Conservation (phyloP, 1,140 invertebrate genomes). For the Anthonomus grandis region DNA sequence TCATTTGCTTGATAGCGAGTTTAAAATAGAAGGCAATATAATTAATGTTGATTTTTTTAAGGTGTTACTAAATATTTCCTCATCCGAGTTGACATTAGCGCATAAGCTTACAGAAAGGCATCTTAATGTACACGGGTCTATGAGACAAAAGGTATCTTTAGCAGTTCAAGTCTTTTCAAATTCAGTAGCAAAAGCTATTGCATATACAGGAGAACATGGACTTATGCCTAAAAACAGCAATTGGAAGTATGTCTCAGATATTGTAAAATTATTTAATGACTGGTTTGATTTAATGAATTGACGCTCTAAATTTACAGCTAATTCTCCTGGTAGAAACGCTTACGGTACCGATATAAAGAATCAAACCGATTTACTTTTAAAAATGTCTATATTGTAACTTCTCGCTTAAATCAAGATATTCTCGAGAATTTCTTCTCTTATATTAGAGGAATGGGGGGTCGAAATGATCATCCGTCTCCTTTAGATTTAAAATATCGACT, state of each 20-base stretch:
- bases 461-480: too few relatives aligned
- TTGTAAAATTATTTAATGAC: conserved; percentile 11
- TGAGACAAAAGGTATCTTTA: conserved; percentile 4
- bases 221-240: not conserved
- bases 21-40: conserved; percentile 2
- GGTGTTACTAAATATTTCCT: conserved; percentile 1
- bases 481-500: too few relatives aligned
- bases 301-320: conserved; percentile 14
- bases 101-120: conserved; percentile 5
- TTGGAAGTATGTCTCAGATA: conserved; percentile 10
- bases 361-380: conserved; percentile 12
- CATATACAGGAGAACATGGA: conserved; percentile 3
- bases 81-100: not conserved
- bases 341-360: conserved; percentile 7
- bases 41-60: conserved; percentile 5
- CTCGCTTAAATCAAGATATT: not conserved
- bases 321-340: conserved; percentile 12
- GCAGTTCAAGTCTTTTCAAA: too few relatives aligned
- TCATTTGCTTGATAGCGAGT: conserved; percentile 2
- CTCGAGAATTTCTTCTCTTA: not conserved
- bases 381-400: conserved; percentile 1
- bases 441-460: too few relatives aligned
- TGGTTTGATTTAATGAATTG: conserved; percentile 16
- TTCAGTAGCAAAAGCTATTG: too few relatives aligned
- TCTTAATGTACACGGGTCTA: too few relatives aligned